Percentiles rank a stretch among this genome's conserved stretches.
Evolutionary conservation across 2,113 vertebrate genomes (phyloP).

Genomic region (Anseranas semipalmata): DNA sequence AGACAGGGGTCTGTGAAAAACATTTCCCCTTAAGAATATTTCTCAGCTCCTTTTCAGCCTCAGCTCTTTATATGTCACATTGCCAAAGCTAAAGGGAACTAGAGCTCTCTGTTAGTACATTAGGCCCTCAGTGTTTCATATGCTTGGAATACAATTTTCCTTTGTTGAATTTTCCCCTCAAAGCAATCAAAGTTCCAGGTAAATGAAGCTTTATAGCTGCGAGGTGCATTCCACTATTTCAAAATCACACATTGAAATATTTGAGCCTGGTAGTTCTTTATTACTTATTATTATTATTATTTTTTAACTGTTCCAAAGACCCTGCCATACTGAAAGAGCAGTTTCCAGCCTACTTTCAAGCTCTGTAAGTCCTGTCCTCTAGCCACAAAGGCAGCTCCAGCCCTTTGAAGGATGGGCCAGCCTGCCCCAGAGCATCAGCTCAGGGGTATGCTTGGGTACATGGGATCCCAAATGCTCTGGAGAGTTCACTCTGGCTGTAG

Average conservation of each 20-base stretch:
- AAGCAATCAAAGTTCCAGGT: not conserved
- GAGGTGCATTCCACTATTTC: not conserved
- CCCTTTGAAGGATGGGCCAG: not conserved
- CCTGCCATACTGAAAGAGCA: not conserved
- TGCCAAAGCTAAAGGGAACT: not conserved
- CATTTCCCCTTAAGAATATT: constrained; percentile 8
- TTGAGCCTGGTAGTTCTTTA: not conserved
- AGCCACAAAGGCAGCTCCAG: not conserved
- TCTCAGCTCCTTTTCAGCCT: not conserved
- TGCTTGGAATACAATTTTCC: not conserved
- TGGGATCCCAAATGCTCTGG: not conserved
- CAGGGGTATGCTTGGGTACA: fast-evolving
- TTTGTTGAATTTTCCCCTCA: not conserved
- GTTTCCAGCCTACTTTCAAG: not conserved
- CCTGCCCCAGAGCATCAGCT: not conserved
- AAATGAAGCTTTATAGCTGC: not conserved
- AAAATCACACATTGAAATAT: not conserved
- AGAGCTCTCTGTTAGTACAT: not conserved
- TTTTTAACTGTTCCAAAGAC: not conserved
- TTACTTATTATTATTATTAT: not conserved
- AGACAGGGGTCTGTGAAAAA: constrained; percentile 5
- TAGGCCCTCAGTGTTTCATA: not conserved
- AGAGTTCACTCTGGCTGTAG: not conserved
- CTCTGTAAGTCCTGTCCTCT: not conserved
- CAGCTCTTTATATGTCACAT: not conserved